These are phyloP conservation scores for Gambusia yucatana DNA, from an alignment of 2,797 vertebrate species.

Conservation along the genomic window DNA sequence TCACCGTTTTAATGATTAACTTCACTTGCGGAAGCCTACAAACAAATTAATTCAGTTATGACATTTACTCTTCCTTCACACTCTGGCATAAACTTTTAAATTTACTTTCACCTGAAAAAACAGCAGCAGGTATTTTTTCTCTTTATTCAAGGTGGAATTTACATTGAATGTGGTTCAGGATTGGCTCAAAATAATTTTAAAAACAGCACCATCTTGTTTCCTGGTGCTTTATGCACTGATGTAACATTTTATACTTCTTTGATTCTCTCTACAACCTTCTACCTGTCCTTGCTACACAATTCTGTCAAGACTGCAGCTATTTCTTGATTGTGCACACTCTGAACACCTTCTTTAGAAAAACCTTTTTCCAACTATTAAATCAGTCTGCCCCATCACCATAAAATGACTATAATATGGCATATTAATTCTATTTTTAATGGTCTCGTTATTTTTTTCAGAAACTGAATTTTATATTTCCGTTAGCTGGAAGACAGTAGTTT, in stretches of 20 bases:
- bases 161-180: too few species aligned
- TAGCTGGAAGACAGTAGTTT: not conserved
- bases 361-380: not conserved
- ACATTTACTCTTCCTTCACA: not conserved
- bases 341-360: not conserved
- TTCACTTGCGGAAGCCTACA: too few species aligned
- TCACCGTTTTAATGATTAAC: not conserved
- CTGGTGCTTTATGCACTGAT: not conserved
- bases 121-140: too few species aligned
- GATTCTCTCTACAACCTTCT: not conserved
- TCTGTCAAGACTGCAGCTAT: not conserved
- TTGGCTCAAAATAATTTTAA: not conserved
- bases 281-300: not conserved
- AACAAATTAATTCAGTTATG: too few species aligned
- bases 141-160: too few species aligned
- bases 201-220: not conserved
- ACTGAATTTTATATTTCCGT: not conserved
- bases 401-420: not conserved
- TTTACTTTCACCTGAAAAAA: not conserved
- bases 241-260: not conserved
- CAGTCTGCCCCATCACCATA: not conserved
- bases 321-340: not conserved
- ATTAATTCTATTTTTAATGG: not conserved
- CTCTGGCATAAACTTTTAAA: not conserved
- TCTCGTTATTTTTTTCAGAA: not conserved